Base-by-base conservation (phyloP, 1,140 invertebrate species). In the Bombus terrestris region DNA sequence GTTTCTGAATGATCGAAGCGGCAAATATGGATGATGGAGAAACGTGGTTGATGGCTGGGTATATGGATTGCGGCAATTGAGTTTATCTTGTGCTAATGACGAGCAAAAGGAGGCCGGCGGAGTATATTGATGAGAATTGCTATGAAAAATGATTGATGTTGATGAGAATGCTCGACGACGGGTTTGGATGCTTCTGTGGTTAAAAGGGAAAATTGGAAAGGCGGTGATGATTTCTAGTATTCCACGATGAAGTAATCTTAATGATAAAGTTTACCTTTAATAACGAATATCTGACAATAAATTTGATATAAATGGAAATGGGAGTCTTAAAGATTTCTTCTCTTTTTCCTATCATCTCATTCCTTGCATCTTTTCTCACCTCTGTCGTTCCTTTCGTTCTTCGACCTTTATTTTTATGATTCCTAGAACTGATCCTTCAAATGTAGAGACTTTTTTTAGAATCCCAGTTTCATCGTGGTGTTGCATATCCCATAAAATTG, bases 21-120 rank as follows among this genome's bases (percentile, higher is more conserved):
- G 32, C 53, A 64, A 81, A 81, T 81, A 71, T 39, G 37, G 39
- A 9, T 32, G 53, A 62, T 35, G 47, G 41, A 73, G 53, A 81
- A 81, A 81, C 28, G 35, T 35, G 15, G 13, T 59, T 43, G 79
- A 59, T 62, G 47, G 12, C 9, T 0, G 9, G 3, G 35, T 22
- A 37, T 37, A 68, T 68, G 35, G 18, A 37, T 37, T 35, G 32
- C 32, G 8, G 18, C 66, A 32, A 35, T 35, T 10, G 13, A 37
- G 35, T 35, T 68, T 68, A 68, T 68, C 15, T 10, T 18, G 32
- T 3, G 35, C 32, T 35, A 68, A 35, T 9, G 66, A 37, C 18
- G 32, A 68, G 32, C 18, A 22, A 68, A 68, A 22, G 18, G 32
- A 35, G 32, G 32, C 32, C 18, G 9, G 18, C 3, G 8, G 32